Evolutionary conservation across 1,140 invertebrate species (phyloP), one percentile per base, ranked within the genome.

Genomic region (Dendroctonus valens): DNA sequence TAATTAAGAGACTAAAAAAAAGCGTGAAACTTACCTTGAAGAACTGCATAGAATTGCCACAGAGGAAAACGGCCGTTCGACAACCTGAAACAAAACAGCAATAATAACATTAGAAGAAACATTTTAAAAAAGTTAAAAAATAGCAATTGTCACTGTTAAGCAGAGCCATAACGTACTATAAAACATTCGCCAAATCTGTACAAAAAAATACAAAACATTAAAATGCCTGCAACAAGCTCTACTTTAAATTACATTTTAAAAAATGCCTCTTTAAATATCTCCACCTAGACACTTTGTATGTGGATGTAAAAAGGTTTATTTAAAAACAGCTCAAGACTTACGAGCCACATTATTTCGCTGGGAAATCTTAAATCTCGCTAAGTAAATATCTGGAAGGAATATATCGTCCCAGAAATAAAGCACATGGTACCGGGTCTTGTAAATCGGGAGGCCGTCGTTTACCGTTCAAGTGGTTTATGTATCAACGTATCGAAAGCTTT

Each of bases 281-380:
- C 42, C 42, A 44, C 42, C n/a, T 9, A 46, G 26, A 26, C 42
- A 46, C 26, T 26, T 26, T 26, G 26, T 26, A 26, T 51, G 11
- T 15, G 14, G 15, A 12, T 51, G 15, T 12, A 51, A 51, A 51
- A 51, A 40, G 8, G 53, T 55, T 55, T 55, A 55, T 55, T 55
- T 55, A 7, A 9, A 55, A 55, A 55, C 11, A 39, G 38, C 7
- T 15, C 38, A 14, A 55, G 53, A 55, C 53, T 41, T 55, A 55
- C 53, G 9, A 55, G n/a, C 55, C 7, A n/a, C 11, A 51, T 26
- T 51, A 59, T 46, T 63, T 63, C 46, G 44, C 40, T 61, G 46
- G 37, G 53, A 58, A 63, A 65, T 42, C 54, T 49, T 65, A 65
- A 65, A 65, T 65, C 62, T 46, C 39, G 14, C 26, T 53, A 57